Base-by-base conservation (phyloP, 2,797 vertebrate species). In the Onychomys torridus region DNA sequence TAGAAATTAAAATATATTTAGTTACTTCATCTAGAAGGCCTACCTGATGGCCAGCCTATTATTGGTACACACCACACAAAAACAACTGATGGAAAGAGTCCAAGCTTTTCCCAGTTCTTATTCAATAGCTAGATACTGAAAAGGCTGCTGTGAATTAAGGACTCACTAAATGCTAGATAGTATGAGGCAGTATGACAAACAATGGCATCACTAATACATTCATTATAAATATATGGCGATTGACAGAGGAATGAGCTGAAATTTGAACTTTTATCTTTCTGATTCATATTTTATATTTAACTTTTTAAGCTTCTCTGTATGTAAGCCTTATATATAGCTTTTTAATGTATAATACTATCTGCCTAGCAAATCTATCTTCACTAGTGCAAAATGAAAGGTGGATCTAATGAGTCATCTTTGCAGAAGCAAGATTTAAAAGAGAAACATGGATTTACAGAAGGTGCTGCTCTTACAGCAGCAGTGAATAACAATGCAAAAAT, bases 1-100 rank as follows among this genome's bases (percentile, higher is more conserved):
- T 77, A 89, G 34, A 95, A 94, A 95, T 96, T 78, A 93, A 86
- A 79, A 76, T 77, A 92, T 52, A 69, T 76, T 85, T 91, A 94
- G 79, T 87, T 23, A 90, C 49, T 87, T 59, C 7, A 27, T 78
- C 79, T 40, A 96, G 63, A 71, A 90, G 11, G 5, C 63, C 71
- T 86, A 89, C 23, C 5, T 14, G 34, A 76, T 12, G n/a, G 49
- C 65, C 63, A 52, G 23, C 4, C 25, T 91, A 40, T 96, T 40
- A 71, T 87, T 76, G 90, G 37, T 55, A 77, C 10, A 75, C 3
- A 52, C 5, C 57, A 40, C 25, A 65, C 9, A 89, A 83, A 95
- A 75, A 93, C 61, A 23, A 73, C 59, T 75, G 57, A 71, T 65
- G 71, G 52, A 91, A 88, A 5, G 27, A 87, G 75, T 46, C 13